A percentile compares a stretch with the other conserved stretches of the same genome.
phyloP scores from a whole-genome alignment of 2,888 invertebrate species.

The Coenonympha arcania region DNA sequence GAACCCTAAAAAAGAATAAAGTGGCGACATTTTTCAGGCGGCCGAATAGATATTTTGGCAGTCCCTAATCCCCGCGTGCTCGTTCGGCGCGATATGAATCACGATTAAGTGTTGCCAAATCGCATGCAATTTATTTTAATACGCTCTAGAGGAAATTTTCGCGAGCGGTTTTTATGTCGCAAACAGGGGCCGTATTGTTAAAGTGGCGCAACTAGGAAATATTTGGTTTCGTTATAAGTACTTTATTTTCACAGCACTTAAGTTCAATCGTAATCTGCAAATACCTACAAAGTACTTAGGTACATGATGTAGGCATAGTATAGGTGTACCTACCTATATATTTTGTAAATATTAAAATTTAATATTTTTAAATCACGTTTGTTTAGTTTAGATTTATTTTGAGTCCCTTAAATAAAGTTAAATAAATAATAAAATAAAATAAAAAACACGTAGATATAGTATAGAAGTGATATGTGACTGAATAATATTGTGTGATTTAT shows the following conservation, averaged over 20 bases:
- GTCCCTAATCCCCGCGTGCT: conserved; percentile 61
- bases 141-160: conserved; percentile 69
- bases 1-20: conserved; percentile 23
- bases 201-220: conserved; percentile 6
- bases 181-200: background rate
- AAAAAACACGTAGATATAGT: too few relatives aligned
- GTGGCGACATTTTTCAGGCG: conserved; percentile 35
- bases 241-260: too few relatives aligned
- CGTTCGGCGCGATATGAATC: conserved; percentile 67
- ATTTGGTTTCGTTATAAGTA: background rate
- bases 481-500: background rate
- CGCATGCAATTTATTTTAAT: conserved; percentile 74
- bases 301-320: too few relatives aligned
- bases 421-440: background rate
- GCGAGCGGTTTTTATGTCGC: conserved; percentile 65
- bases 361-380: too few relatives aligned
- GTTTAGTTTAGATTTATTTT: too few relatives aligned
- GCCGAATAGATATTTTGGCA: conserved; percentile 60
- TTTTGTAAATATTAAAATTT: too few relatives aligned
- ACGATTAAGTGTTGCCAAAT: conserved; percentile 75
- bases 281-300: too few relatives aligned
- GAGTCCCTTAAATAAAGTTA: background rate
- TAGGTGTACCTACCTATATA: too few relatives aligned
- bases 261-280: too few relatives aligned
- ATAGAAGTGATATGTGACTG: too few relatives aligned